Conservation (phyloP, 2,797 vertebrate species). For the Chiroxiphia lanceolata region DNA sequence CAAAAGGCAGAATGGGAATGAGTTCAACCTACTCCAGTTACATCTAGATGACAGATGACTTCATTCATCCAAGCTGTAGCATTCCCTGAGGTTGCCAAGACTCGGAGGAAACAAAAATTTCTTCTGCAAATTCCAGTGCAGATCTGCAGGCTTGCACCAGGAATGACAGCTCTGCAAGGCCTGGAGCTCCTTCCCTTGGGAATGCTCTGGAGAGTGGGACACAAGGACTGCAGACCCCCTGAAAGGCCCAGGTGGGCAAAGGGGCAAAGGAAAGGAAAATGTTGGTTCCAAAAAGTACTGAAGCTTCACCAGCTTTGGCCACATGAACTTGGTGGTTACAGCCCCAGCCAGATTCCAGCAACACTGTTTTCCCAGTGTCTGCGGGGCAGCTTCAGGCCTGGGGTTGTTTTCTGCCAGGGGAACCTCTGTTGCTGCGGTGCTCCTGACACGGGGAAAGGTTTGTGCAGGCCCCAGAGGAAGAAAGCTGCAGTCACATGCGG, state of each 20-base stretch:
- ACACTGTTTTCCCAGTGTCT: neutral
- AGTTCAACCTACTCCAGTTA: neutral
- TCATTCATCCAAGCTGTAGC: neutral
- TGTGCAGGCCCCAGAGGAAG: constrained; percentile 53
- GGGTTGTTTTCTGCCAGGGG: neutral
- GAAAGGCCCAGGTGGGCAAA: neutral
- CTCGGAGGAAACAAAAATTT: neutral
- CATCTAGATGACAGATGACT: neutral
- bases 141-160: neutral
- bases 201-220: neutral
- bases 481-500: constrained; percentile 54
- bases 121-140: neutral
- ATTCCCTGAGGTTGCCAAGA: neutral
- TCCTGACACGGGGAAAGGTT: neutral
- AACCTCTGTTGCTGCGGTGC: neutral
- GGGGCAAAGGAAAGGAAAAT: neutral
- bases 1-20: neutral
- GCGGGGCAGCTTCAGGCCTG: neutral
- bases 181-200: neutral
- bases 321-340: neutral
- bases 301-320: neutral
- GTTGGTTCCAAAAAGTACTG: neutral
- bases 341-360: neutral
- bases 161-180: neutral
- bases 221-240: neutral